Percentiles rank a stretch among this genome's conserved stretches.
These are phyloP conservation scores for Pachypeltis micranthus DNA, from an alignment of 1,140 invertebrate species.

Conservation along the genomic window DNA sequence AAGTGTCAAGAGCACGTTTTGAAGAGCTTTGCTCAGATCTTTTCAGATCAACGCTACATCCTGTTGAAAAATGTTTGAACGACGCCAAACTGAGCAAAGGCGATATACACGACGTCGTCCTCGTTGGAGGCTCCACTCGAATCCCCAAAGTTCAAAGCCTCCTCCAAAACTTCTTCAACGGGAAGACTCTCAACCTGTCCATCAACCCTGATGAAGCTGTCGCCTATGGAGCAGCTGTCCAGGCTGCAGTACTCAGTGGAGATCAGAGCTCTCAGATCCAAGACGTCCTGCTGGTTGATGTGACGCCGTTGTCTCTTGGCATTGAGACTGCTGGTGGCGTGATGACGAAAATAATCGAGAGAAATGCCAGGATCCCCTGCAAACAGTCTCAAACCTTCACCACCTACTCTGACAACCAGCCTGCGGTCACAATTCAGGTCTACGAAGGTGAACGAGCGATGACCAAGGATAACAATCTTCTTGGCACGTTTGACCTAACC, in stretches of 20 bases:
- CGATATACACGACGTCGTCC: slow-evolving; percentile 52
- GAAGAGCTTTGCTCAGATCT: slow-evolving; percentile 81
- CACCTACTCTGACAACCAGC: slow-evolving; percentile 49
- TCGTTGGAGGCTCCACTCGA: slow-evolving; percentile 58
- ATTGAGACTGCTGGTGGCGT: slow-evolving; percentile 45
- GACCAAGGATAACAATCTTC: slow-evolving; percentile 59
- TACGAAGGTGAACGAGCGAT: slow-evolving; percentile 53
- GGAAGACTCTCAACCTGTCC: slow-evolving; percentile 50
- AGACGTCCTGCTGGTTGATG: slow-evolving; percentile 43
- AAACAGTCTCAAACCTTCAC: slow-evolving; percentile 42
- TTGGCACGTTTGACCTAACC: slow-evolving; percentile 64
- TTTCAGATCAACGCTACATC: slow-evolving; percentile 40
- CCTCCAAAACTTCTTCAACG: slow-evolving; percentile 45
- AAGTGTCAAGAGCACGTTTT: slow-evolving; percentile 55
- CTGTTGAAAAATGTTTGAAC: slow-evolving; percentile 46
- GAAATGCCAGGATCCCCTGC: slow-evolving; percentile 42
- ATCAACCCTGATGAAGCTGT: slow-evolving; percentile 56
- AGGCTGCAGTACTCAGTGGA: slow-evolving; percentile 49
- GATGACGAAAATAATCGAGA: slow-evolving; percentile 44
- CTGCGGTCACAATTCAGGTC: slow-evolving; percentile 55
- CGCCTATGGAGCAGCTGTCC: slow-evolving; percentile 52
- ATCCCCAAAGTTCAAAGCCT: slow-evolving; percentile 42
- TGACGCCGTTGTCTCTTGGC: slow-evolving; percentile 42
- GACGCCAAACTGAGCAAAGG: slow-evolving; percentile 56
- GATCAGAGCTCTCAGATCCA: slow-evolving; percentile 43